Percentiles rank a stretch among this genome's conserved stretches.
Conservation (phyloP, 2,888 invertebrate species). For the Mesorhabditis sp. region DNA sequence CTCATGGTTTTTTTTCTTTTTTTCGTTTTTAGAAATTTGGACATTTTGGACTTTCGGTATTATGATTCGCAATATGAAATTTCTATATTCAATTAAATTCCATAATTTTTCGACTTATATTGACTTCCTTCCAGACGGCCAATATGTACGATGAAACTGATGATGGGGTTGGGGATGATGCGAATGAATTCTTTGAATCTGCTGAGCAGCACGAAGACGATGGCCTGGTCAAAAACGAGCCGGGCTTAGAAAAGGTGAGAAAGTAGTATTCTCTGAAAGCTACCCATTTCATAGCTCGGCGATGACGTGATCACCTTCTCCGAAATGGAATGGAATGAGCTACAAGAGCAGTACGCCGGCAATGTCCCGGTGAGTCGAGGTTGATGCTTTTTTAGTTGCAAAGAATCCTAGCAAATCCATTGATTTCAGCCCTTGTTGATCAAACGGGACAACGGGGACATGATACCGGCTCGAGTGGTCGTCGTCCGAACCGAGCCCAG, state of each 20-base stretch:
- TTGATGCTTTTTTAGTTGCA: not conserved
- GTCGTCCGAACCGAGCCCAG: not conserved
- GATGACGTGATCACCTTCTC: constrained; percentile 17
- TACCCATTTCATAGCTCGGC: constrained; percentile 11
- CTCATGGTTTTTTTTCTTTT: too few relatives aligned
- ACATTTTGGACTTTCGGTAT: too few relatives aligned
- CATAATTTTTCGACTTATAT: too few relatives aligned
- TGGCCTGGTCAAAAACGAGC: not conserved
- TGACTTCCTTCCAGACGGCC: too few relatives aligned
- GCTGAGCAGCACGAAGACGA: constrained; percentile 1
- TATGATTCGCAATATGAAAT: too few relatives aligned
- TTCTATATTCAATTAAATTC: too few relatives aligned
- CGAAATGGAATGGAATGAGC: constrained; percentile 25
- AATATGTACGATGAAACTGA: not conserved
- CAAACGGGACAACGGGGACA: not conserved
- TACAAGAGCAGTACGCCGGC: constrained; percentile 19
- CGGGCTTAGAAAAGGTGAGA: too few relatives aligned
- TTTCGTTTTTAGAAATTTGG: too few relatives aligned
- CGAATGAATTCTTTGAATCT: not conserved
- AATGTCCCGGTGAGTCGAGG: not conserved
- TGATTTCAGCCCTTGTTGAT: not conserved
- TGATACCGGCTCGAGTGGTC: constrained; percentile 2
- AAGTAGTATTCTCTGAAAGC: not conserved
- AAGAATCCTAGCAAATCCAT: not conserved
- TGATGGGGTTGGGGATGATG: not conserved